Evolutionary conservation across 2,797 vertebrate genomes (phyloP), one percentile per base, ranked within the genome.

Genomic region (Crocidura indochinensis): DNA sequence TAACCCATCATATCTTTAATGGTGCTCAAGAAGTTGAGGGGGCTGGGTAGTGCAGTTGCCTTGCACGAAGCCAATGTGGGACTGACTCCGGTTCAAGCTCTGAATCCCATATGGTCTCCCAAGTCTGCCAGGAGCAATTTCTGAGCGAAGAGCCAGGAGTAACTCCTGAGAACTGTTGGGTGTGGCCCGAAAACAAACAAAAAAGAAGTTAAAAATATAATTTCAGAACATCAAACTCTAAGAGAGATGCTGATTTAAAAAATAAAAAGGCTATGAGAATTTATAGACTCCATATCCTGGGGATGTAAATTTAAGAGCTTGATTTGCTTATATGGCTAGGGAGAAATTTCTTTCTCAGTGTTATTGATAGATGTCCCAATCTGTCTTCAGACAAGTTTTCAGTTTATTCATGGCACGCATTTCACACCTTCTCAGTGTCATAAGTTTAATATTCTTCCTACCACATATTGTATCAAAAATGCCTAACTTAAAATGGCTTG

Each of bases 351-450:
- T 94, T 72, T 64, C 47, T 38, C 90, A 3, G 11, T 85, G 76
- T 71, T 92, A 38, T 20, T 88, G 82, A 87, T 64, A 95, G 91
- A 94, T 91, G 84, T 90, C 69, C 72, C 93, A 90, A 94, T 91
- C 86, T 96, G 90, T 96, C 95, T 96, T 93, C 91, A 94, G 83
- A 92, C 14, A 60, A 19, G 62, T 94, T 93, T 94, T 78, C 91
- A 91, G 93, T 96, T 62, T 95, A 94, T 95, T 97, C 6, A 11
- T 7, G 91, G 87, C 96, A 96, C 29, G 20, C 62, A 93, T 80
- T 97, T 96, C 8, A 1, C 90, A 97, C 95, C 82, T 96, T 88
- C 26, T 97, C 94, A 92, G 94, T 84, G 84, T 87, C 53, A 47
- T 91, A 86, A 87, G 68, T 94, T 94, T 91, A 94, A 87, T 94